Percentiles rank a stretch among this genome's conserved stretches.
These are phyloP conservation scores for Drosophila lutescens DNA, from an alignment of 2,888 invertebrate genomes.

Conservation along the genomic window DNA sequence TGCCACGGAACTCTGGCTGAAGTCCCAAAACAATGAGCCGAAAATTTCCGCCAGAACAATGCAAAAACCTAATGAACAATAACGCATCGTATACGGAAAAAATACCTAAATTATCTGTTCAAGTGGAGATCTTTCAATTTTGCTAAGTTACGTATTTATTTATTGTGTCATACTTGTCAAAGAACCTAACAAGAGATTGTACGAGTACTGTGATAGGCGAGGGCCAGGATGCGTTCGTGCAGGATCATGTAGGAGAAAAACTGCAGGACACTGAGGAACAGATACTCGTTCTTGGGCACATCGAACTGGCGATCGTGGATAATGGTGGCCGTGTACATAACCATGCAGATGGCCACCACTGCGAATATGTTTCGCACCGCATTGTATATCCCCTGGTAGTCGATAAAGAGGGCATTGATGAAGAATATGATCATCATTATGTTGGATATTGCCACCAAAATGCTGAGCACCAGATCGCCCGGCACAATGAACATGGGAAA, in stretches of 20 bases:
- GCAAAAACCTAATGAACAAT: background rate
- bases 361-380: conserved; percentile 61
- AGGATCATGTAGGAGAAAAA: conserved; percentile 65
- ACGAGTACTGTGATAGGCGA: conserved; percentile 10
- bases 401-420: conserved; percentile 44
- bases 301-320: conserved; percentile 67
- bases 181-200: background rate
- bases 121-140: background rate
- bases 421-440: conserved; percentile 57
- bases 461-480: conserved; percentile 63
- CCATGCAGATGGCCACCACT: conserved; percentile 52
- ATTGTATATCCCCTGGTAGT: background rate
- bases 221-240: conserved; percentile 55
- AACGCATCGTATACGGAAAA: background rate
- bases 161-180: too few relatives aligned
- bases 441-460: conserved; percentile 54
- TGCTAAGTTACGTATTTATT: too few relatives aligned
- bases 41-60: conserved; percentile 8
- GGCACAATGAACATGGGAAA: conserved; percentile 67
- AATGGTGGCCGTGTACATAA: conserved; percentile 67
- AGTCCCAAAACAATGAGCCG: conserved; percentile 4
- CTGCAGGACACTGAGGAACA: conserved; percentile 60
- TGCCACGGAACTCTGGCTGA: conserved; percentile 24
- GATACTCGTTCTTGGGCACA: conserved; percentile 60
- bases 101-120: background rate